Percentiles rank a stretch among this genome's conserved stretches.
phyloP scores from a whole-genome alignment of 2,113 vertebrate species.

The Ophiodon elongatus region DNA sequence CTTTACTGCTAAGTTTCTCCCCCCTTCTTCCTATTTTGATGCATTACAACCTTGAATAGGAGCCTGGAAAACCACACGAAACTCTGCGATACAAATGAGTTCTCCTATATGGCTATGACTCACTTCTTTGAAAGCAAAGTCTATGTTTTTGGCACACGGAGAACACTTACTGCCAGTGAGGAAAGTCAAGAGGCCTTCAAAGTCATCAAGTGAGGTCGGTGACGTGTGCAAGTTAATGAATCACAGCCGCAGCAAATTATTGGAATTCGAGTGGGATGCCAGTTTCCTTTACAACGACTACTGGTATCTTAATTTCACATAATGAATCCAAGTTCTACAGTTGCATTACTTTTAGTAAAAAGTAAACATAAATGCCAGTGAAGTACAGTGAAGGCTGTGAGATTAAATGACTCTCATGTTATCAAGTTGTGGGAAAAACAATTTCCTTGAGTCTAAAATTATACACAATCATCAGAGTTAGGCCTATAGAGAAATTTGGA shows the following conservation, averaged over 20 bases:
- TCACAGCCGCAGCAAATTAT: slow-evolving; percentile 13
- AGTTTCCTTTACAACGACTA: background rate
- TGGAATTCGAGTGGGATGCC: background rate
- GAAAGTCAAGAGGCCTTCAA: slow-evolving; percentile 19
- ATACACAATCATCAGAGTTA: slow-evolving; percentile 18
- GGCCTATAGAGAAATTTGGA: slow-evolving; percentile 13
- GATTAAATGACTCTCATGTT: background rate
- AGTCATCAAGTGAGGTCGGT: background rate
- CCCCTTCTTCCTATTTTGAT: background rate
- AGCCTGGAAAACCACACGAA: background rate
- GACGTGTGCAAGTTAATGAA: slow-evolving; percentile 6
- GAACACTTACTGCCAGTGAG: slow-evolving; percentile 2
- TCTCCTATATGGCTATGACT: background rate
- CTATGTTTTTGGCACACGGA: background rate
- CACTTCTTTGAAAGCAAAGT: background rate
- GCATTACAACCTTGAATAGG: background rate
- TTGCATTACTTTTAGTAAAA: background rate
- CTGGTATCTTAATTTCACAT: background rate
- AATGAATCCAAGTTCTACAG: background rate
- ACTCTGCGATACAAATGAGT: background rate
- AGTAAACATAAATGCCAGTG: background rate
- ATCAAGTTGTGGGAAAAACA: slow-evolving; percentile 1
- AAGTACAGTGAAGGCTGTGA: background rate
- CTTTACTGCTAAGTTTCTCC: background rate
- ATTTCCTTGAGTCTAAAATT: slow-evolving; percentile 1